Base-by-base conservation (phyloP, 2,888 invertebrate genomes). In the Sesamia inferens region DNA sequence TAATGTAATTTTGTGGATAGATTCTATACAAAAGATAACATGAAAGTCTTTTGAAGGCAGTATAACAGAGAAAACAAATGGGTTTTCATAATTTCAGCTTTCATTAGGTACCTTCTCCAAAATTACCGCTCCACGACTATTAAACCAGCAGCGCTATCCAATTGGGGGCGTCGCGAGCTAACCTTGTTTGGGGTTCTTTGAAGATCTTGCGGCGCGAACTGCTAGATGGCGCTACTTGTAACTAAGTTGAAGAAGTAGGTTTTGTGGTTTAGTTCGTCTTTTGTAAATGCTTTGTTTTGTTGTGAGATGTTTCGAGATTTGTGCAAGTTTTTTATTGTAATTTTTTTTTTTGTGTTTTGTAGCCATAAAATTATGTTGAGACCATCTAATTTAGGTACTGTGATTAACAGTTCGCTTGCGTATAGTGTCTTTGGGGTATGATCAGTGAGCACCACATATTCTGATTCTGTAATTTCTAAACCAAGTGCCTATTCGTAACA, bases 151-250 rank as follows among this genome's bases (percentile, higher is more conserved):
- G 80, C 76, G 79, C 79, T 85, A 76, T 79, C 74, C 82, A 71
- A 79, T 73, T 79, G 63, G 66, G 74, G 68, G 79, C 76, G 69
- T 69, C 63, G 64, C 74, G 65, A 73, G 73, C 70, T 80, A 80
- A 82, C 78, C 74, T 82, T 74, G 84, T 82, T 85, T 71, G 76
- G 59, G 64, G 71, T 68, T 70, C 79, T 81, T 79, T 76, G 74
- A 81, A 77, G 73, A 78, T 76, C 84, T 86, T 85, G 68, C 67
- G 59, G 61, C 13, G 62, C 8, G 19, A 22, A 42, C 48, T 47
- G 24, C 67, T 84, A 87, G 86, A 82, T 86, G 86, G 78, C 86
- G 79, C 24, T 83, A 74, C 62, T 72, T 68, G 78, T 76, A 68
- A 73, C 68, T 66, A 57, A 72, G 66, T 82, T 81, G 0, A 1